phyloP scores from a whole-genome alignment of 2,113 vertebrate genomes.

The Myrmophylax atrothorax region DNA sequence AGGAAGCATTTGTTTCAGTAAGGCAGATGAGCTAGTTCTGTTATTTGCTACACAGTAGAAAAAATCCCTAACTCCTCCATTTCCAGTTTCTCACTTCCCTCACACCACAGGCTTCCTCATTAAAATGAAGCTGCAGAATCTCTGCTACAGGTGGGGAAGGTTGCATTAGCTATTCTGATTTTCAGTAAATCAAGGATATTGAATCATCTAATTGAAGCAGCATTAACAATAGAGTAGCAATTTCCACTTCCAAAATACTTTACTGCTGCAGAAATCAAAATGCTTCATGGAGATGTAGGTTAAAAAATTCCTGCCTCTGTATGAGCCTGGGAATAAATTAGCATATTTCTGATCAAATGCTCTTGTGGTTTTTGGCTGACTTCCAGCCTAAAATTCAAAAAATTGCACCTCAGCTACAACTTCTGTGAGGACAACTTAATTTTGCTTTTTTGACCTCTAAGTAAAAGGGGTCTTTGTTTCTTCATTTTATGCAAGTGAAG shows the following conservation, averaged over 20 bases:
- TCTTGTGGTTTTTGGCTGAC: neutral
- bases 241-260: neutral
- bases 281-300: neutral
- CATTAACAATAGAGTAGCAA: neutral
- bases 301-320: neutral
- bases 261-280: neutral
- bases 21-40: neutral
- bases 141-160: neutral
- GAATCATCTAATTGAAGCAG: conserved; percentile 1
- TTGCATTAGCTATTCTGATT: neutral
- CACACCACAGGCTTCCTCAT: neutral
- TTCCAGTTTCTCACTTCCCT: neutral
- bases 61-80: neutral
- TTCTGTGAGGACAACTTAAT: neutral
- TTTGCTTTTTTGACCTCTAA: neutral
- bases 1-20: neutral
- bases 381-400: neutral
- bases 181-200: neutral
- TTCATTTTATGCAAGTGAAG: neutral
- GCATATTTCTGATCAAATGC: neutral
- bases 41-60: neutral
- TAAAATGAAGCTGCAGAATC: neutral
- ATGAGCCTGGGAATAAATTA: neutral
- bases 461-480: neutral
- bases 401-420: neutral